A percentile compares a stretch with the other conserved stretches of the same genome.
These are phyloP conservation scores for Chlorops oryzae DNA, from an alignment of 1,140 invertebrate species.

Conservation along the genomic window DNA sequence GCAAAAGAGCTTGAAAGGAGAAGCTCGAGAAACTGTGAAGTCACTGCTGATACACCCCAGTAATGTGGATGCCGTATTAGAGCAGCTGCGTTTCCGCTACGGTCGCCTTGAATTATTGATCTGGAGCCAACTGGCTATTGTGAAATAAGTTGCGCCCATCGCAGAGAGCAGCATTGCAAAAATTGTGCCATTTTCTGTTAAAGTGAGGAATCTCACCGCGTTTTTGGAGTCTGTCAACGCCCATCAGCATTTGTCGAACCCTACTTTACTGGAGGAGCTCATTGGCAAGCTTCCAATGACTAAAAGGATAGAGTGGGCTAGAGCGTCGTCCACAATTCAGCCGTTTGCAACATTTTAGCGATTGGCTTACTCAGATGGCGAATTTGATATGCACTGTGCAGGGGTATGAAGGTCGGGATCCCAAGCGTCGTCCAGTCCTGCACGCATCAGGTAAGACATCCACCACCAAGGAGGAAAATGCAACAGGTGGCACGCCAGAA, in stretches of 20 bases:
- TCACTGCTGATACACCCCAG: background rate
- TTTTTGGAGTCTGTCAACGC: background rate
- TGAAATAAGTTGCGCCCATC: conserved; percentile 4
- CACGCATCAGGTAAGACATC: too few relatives aligned
- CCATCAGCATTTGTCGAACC: conserved; percentile 1
- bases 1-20: too few relatives aligned
- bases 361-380: background rate
- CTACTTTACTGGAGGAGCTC: conserved; percentile 5
- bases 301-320: conserved; percentile 6
- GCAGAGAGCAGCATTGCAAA: conserved; percentile 1
- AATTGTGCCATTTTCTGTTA: conserved; percentile 5
- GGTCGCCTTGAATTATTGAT: conserved; percentile 4
- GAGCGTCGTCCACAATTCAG: background rate
- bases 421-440: too few relatives aligned
- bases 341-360: conserved; percentile 1
- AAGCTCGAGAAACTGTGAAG: conserved; percentile 3
- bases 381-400: background rate
- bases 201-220: background rate
- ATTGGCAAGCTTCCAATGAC: conserved; percentile 6
- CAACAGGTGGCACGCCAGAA: background rate
- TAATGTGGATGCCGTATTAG: background rate
- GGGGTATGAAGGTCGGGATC: conserved; percentile 1
- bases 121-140: conserved; percentile 1
- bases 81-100: conserved; percentile 2
- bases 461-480: too few relatives aligned